These are phyloP conservation scores for Takifugu flavidus DNA, from an alignment of 2,113 vertebrate species.

Conservation along the genomic window DNA sequence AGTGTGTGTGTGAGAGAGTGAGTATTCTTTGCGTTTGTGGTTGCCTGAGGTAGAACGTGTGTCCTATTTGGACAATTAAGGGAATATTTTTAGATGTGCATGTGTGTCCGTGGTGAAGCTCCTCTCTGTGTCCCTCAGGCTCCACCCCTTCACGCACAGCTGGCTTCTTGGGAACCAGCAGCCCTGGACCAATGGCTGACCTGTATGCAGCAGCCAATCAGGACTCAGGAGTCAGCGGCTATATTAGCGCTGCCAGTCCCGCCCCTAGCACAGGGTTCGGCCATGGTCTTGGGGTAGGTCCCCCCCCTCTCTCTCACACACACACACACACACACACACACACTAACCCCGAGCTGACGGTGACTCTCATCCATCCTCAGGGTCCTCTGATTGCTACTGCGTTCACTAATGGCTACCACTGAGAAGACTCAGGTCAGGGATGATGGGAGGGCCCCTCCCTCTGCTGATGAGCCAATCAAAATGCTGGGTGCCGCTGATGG, in stretches of 20 bases:
- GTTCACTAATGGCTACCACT: constrained; percentile 98
- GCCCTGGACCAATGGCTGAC: constrained; percentile 89
- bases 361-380: constrained; percentile 58
- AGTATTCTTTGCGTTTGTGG: constrained; percentile 10
- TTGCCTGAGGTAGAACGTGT: constrained; percentile 23
- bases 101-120: constrained; percentile 21
- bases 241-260: constrained; percentile 78
- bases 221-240: constrained; percentile 77
- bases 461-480: constrained; percentile 70
- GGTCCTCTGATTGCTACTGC: constrained; percentile 97
- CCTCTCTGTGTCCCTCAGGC: constrained; percentile 73
- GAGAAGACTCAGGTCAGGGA: constrained; percentile 70
- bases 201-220: constrained; percentile 78
- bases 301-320: background rate
- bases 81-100: constrained; percentile 72
- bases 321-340: constrained; percentile 18
- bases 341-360: constrained; percentile 9
- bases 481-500: constrained; percentile 68
- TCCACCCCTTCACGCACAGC: constrained; percentile 92
- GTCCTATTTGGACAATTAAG: constrained; percentile 44
- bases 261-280: constrained; percentile 81
- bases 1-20: constrained; percentile 28
- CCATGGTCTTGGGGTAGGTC: constrained; percentile 91
- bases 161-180: constrained; percentile 96
- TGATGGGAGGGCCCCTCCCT: constrained; percentile 55